These are phyloP conservation scores for Zosterops borbonicus DNA, from an alignment of 2,113 vertebrate species.

Conservation along the genomic window DNA sequence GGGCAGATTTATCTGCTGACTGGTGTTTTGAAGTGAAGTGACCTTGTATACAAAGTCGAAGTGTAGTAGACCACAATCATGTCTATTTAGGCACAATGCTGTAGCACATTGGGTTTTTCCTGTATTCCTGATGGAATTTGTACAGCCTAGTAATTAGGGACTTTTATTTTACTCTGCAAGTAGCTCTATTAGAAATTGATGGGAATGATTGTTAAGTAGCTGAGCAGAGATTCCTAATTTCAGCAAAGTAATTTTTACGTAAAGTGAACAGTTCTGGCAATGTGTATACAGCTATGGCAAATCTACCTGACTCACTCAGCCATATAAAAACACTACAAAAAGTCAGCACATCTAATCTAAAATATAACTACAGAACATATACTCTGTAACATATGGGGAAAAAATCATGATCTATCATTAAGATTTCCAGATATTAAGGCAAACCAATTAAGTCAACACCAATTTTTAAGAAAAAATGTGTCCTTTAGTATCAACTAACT, in stretches of 20 bases:
- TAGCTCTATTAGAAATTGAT: not conserved
- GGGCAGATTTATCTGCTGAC: not conserved
- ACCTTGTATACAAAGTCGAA: not conserved
- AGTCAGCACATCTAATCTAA: not conserved
- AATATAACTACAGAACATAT: not conserved
- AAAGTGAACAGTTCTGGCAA: not conserved
- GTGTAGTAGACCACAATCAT: not conserved
- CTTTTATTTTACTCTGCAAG: not conserved
- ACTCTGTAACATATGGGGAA: not conserved
- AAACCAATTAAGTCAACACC: not conserved
- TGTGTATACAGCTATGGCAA: not conserved
- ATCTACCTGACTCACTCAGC: not conserved
- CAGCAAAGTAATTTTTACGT: not conserved
- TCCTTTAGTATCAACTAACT: not conserved
- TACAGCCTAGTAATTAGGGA: not conserved
- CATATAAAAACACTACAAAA: not conserved
- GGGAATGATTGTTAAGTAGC: not conserved
- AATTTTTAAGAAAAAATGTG: not conserved
- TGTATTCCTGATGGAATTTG: not conserved
- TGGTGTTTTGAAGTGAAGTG: not conserved
- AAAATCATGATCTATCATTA: not conserved
- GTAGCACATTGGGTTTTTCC: not conserved
- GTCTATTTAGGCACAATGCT: not conserved
- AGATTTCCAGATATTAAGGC: not conserved
- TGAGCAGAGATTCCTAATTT: not conserved